Evolutionary conservation across 2,888 invertebrate species (phyloP).

Genomic region (Fragum whitleyi): DNA sequence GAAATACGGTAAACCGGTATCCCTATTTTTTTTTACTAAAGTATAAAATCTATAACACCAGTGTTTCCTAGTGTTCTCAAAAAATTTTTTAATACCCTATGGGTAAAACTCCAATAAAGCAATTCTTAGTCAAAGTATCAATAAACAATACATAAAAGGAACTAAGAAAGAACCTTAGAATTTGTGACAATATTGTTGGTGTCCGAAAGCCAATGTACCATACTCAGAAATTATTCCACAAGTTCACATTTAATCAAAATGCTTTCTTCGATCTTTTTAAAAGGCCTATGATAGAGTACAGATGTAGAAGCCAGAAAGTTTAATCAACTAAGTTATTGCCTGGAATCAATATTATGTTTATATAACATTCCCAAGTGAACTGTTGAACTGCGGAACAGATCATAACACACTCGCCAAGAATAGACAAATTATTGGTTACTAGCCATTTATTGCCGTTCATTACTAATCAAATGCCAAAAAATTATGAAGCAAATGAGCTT

Average conservation of each 20-base stretch:
- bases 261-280: neutral
- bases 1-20: no score
- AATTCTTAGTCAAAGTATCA: no score
- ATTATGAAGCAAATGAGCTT: no score
- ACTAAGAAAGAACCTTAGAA: no score
- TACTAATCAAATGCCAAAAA: constrained; percentile 6
- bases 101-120: no score
- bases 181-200: no score
- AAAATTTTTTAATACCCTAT: no score
- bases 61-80: no score
- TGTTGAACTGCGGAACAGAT: constrained; percentile 15
- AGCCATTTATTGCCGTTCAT: constrained; percentile 8
- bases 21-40: no score
- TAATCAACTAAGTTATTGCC: constrained; percentile 17
- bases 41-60: no score
- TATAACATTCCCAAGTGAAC: constrained; percentile 19
- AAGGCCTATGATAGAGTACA: constrained; percentile 4
- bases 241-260: neutral
- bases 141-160: no score
- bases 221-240: constrained; percentile 8
- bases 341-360: constrained; percentile 24
- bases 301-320: constrained; percentile 9
- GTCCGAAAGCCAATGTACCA: no score
- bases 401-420: neutral
- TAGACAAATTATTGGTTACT: constrained; percentile 25